Evolutionary conservation across 2,797 vertebrate species (phyloP).

Genomic region (Meda fulgida): DNA sequence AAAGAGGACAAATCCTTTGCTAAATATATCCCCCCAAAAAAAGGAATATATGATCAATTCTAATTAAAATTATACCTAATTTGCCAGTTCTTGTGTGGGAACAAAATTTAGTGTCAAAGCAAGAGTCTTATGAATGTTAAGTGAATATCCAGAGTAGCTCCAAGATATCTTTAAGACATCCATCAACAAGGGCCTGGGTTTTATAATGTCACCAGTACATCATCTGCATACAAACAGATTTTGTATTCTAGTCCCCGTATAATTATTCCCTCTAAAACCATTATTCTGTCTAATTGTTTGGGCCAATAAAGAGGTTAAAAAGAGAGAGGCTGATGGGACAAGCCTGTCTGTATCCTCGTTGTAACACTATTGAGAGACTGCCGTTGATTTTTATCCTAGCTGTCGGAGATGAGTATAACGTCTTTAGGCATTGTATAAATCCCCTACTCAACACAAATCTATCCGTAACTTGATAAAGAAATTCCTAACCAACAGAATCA

Average conservation of each 20-base stretch:
- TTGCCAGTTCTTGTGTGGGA: too few species aligned
- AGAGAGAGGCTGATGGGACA: background rate
- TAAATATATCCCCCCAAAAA: too few species aligned
- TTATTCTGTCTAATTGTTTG: background rate
- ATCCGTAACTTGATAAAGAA: background rate
- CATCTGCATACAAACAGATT: background rate
- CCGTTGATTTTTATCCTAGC: background rate
- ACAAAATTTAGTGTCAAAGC: too few species aligned
- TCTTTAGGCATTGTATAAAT: background rate
- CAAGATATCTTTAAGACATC: too few species aligned
- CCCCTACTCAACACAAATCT: background rate
- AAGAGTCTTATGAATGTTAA: too few species aligned
- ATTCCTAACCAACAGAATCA: background rate
- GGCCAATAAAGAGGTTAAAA: background rate
- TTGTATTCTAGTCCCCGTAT: background rate
- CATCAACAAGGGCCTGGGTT: background rate
- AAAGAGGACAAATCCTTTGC: too few species aligned
- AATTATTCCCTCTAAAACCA: background rate
- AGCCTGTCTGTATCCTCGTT: background rate
- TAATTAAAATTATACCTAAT: too few species aligned
- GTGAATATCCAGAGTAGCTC: too few species aligned
- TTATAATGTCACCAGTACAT: background rate
- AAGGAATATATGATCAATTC: too few species aligned
- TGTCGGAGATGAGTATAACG: background rate
- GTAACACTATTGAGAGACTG: background rate